Evolutionary conservation across 2,797 vertebrate genomes (phyloP).

Genomic region (Morelia viridis): DNA sequence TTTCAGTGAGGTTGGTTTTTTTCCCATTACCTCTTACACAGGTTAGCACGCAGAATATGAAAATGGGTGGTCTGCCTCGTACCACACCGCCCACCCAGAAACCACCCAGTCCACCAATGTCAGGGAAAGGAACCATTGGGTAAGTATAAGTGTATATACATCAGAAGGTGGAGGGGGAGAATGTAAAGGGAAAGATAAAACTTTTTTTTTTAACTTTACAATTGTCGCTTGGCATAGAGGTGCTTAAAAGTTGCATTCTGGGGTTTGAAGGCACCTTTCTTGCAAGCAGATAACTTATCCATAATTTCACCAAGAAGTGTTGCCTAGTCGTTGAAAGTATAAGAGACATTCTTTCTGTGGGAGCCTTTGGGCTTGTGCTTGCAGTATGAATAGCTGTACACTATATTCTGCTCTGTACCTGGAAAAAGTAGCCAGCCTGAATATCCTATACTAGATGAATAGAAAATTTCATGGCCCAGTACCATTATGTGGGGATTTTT

Average conservation of each 20-base stretch:
- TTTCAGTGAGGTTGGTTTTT: conserved; percentile 61
- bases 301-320: neutral
- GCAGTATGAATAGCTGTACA: conserved; percentile 33
- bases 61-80: conserved; percentile 90
- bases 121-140: conserved; percentile 97
- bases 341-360: conserved; percentile 24
- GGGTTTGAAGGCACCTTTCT: conserved; percentile 42
- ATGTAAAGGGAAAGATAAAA: neutral
- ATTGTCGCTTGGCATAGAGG: conserved; percentile 22
- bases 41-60: conserved; percentile 99
- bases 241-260: conserved; percentile 24
- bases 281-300: neutral
- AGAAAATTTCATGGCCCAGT: neutral
- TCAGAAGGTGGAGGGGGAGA: conserved; percentile 19
- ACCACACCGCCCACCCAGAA: conserved; percentile 98
- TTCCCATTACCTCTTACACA: conserved; percentile 64
- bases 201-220: conserved; percentile 7
- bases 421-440: conserved; percentile 1
- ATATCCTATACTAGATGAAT: neutral
- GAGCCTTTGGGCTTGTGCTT: conserved; percentile 18
- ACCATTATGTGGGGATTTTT: neutral
- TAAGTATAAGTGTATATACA: conserved; percentile 71
- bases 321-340: conserved; percentile 30
- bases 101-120: conserved; percentile 93
- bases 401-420: conserved; percentile 40